Evolutionary conservation across 1,140 invertebrate species (phyloP), one percentile per base, ranked within the genome.

Genomic region (Bilobella aurantiaca): DNA sequence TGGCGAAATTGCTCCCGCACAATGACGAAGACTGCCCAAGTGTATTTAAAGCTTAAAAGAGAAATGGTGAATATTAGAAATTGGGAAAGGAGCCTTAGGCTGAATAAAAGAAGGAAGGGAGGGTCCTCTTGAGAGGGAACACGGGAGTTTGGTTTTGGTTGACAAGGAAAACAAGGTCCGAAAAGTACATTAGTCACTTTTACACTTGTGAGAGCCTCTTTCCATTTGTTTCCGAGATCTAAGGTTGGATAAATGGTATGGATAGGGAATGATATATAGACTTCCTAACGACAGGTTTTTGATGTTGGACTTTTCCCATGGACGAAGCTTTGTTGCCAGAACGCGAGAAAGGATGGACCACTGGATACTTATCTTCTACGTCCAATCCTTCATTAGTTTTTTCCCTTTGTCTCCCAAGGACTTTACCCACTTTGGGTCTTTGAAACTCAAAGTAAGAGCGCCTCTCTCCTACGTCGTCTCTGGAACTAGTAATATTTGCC

Each of bases 381-480:
- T 62, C 63, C 67, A 68, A 68, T 68, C 63, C 67, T 68, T 68
- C 67, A 68, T 68, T 68, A 68, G 58, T 16, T 64, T 68, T 68
- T 67, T 68, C 64, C 37, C 62, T 46, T 37, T 62, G 32, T 53
- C 60, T 65, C 34, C 34, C 42, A 53, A 28, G 32, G 30, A 28
- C 42, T 49, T 63, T 3, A 2, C 16, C 12, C 31, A 31, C 32
- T 66, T 58, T 58, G 5, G 21, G 27, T 53, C 27, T n/a, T n/a
- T n/a, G n/a, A n/a, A n/a, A n/a, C n/a, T n/a, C n/a, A n/a, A n/a
- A n/a, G n/a, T n/a, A n/a, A n/a, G n/a, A n/a, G n/a, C n/a, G n/a
- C n/a, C n/a, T n/a, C n/a, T n/a, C n/a, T n/a, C n/a, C n/a, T n/a
- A n/a, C n/a, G n/a, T n/a, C n/a, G n/a, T 58, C 14, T 58, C 34